Base-by-base conservation (phyloP, 1,140 invertebrate genomes). In the Pseudomyrmex dendroicus region DNA sequence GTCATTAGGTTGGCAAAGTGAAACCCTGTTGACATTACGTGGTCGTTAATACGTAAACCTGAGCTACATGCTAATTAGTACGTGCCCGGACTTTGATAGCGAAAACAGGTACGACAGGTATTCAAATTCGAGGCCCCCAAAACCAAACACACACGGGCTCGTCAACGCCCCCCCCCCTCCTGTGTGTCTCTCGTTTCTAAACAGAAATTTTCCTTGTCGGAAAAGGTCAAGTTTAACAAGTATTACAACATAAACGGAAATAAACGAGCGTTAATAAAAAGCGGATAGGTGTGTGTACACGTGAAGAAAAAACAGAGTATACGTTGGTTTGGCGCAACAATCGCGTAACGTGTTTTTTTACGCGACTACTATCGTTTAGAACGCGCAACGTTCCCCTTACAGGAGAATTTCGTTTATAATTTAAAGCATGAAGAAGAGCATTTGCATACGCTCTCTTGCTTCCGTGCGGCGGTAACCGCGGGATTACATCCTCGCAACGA, bases 21-120 rank as follows among this genome's bases (percentile, higher is more conserved):
- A 80, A 67, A 72, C 54, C 44, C n/a, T 80, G 66, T 80, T 80
- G 76, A 80, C 66, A 80, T 72, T 56, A 80, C 76, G 66, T 80
- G 66, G 54, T 59, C 35, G 76, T 80, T 80, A 80, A 80, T 80
- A 59, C 72, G 59, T 59, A 80, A 70, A 80, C 66, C 76, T 59
- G 76, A 72, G 76, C 54, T 61, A 9, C 63, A 20, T 35, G 35
- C 66, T 80, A 80, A 80, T 80, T 80, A 80, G 66, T 72, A 80
- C 66, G 76, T 62, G 66, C 44, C 44, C 20, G 48, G 59, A 80
- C 44, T 80, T 72, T 80, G 54, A 70, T 72, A 61, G 54, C 8
- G 35, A 35, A 59, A 2, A 12, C 20, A 72, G 54, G 9, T 59
- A 70, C 10, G 63, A 67, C 46, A 66, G 22, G 64, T 35, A 48